These are phyloP conservation scores for Alauda arvensis DNA, from an alignment of 2,797 vertebrate genomes.

Conservation along the genomic window DNA sequence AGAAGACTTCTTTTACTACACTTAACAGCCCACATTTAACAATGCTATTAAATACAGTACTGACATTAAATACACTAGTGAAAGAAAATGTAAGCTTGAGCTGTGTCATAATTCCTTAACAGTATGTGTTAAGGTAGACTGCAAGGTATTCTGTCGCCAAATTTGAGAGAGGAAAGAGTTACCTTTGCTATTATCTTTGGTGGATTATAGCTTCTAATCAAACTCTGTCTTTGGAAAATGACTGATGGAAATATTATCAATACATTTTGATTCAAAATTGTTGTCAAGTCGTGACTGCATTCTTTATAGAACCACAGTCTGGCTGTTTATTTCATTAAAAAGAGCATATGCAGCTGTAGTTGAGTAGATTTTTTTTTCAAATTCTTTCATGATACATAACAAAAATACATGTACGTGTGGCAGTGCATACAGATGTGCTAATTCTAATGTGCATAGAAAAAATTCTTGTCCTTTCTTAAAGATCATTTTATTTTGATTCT, in stretches of 20 bases:
- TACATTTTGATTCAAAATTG: neutral
- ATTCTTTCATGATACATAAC: neutral
- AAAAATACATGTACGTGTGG: fast-evolving
- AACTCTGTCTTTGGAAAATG: neutral
- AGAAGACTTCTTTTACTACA: neutral
- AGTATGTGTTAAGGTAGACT: neutral
- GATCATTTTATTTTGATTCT: neutral
- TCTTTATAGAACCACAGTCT: neutral
- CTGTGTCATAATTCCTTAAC: neutral
- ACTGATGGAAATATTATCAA: neutral
- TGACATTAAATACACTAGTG: neutral
- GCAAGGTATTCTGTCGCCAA: neutral
- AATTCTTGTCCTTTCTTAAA: neutral
- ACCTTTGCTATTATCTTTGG: neutral
- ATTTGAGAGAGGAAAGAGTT: neutral
- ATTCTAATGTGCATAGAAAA: neutral
- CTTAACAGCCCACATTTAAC: neutral
- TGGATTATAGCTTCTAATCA: neutral
- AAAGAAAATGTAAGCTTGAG: neutral
- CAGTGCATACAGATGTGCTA: neutral
- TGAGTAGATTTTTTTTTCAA: neutral
- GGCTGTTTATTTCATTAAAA: neutral
- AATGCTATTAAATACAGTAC: neutral
- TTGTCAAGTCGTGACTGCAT: neutral
- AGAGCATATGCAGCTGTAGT: fast-evolving